These are phyloP conservation scores for Shargacucullia verbasci DNA, from an alignment of 2,888 invertebrate genomes.

Conservation along the genomic window DNA sequence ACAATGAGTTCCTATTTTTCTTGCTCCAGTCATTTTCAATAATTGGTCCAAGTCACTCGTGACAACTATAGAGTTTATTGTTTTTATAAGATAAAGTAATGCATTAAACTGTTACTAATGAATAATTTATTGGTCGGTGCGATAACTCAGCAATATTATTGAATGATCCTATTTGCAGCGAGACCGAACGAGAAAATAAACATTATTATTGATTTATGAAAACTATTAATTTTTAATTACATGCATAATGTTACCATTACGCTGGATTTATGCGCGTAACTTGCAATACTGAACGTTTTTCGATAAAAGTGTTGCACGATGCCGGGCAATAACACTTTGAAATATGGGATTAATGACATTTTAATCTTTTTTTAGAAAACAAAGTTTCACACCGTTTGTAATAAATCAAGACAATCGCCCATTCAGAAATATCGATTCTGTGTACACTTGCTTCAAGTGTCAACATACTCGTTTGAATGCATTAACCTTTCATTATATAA, in stretches of 20 bases:
- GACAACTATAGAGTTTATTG: slow-evolving; percentile 27
- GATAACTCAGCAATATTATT: slow-evolving; percentile 61
- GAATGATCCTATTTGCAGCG: slow-evolving; percentile 64
- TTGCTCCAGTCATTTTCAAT: slow-evolving; percentile 16
- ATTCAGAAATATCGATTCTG: slow-evolving; percentile 41
- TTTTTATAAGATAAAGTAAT: slow-evolving; percentile 48
- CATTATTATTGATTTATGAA: slow-evolving; percentile 69
- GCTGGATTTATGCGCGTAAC: slow-evolving; percentile 54
- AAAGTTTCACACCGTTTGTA: slow-evolving; percentile 34
- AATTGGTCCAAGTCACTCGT: slow-evolving; percentile 11
- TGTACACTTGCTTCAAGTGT: slow-evolving; percentile 37
- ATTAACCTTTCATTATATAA: slow-evolving; percentile 41
- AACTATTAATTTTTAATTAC: slow-evolving; percentile 71
- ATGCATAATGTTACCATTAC: slow-evolving; percentile 60
- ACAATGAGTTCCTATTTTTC: neutral
- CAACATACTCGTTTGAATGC: slow-evolving; percentile 43
- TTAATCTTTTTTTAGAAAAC: slow-evolving; percentile 57
- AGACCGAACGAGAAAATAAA: slow-evolving; percentile 52
- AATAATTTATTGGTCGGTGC: slow-evolving; percentile 55
- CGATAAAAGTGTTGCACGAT: slow-evolving; percentile 59
- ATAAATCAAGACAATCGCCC: slow-evolving; percentile 54
- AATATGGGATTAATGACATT: slow-evolving; percentile 60
- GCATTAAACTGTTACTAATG: slow-evolving; percentile 49
- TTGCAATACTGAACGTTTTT: slow-evolving; percentile 43
- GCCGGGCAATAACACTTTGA: slow-evolving; percentile 60